Conservation (phyloP, 2,113 vertebrate species). For the Telmatochromis bifrenatus region DNA sequence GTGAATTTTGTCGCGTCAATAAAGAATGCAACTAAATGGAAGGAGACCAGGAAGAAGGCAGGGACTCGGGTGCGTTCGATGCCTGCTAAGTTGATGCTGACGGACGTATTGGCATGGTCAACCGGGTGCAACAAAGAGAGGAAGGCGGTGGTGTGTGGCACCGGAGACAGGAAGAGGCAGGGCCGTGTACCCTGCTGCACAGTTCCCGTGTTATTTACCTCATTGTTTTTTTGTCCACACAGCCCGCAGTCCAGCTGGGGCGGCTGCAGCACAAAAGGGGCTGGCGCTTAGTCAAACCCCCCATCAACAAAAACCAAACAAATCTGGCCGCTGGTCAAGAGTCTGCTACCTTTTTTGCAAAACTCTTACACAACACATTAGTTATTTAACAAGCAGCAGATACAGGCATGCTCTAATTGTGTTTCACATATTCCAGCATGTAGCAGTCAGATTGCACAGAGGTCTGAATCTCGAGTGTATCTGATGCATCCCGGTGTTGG, state of each 20-base stretch:
- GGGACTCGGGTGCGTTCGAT: neutral
- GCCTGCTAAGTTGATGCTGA: conserved; percentile 10
- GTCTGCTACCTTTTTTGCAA: neutral
- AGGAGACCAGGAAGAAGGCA: conserved; percentile 30
- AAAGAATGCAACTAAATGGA: neutral
- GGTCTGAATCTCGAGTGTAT: neutral
- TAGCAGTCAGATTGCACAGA: neutral
- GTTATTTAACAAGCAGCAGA: neutral
- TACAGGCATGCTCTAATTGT: neutral
- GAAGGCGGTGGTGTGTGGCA: conserved; percentile 51
- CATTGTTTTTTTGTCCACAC: conserved; percentile 40
- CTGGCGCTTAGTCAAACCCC: conserved; percentile 28
- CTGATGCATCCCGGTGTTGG: neutral
- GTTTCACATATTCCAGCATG: neutral
- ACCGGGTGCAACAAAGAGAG: conserved; percentile 68
- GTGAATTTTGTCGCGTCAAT: neutral
- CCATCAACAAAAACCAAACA: neutral
- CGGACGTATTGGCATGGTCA: conserved; percentile 54
- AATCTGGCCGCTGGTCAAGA: conserved; percentile 3
- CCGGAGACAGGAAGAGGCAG: conserved; percentile 68
- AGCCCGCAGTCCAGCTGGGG: conserved; percentile 45
- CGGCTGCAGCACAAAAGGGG: conserved; percentile 25
- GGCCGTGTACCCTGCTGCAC: conserved; percentile 38
- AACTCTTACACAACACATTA: conserved; percentile 5
- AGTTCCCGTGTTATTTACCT: conserved; percentile 64